Evolutionary conservation across 2,888 invertebrate genomes (phyloP), one percentile per base, ranked within the genome.

Genomic region (Drosophila borealis): DNA sequence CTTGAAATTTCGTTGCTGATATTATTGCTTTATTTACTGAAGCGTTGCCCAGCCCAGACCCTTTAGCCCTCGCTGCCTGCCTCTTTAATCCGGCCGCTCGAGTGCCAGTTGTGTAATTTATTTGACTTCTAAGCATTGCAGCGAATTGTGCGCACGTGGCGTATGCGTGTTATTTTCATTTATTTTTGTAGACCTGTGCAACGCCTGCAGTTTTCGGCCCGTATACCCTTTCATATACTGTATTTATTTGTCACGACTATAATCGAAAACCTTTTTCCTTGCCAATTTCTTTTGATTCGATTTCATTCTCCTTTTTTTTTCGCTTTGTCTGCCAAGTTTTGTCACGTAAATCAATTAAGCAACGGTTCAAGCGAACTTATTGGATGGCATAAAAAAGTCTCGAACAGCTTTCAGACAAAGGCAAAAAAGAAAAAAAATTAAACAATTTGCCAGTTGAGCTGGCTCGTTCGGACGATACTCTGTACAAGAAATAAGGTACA

Each of bases 281-380:
- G n/a, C 44, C n/a, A 21, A 14, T 46, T 54, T 45, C 33, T 45
- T 41, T 36, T 34, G 48, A 29, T 29, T 21, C 42, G 21, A 14
- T 49, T 37, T 51, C 46, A 41, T 14, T 36, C 62, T 54, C 37
- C 37, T 1, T 9, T 19, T 49, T 41, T 42, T 25, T n/a, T 36
- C 34, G 41, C 42, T 39, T 65, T 65, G 82, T 88, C 82, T 88
- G 72, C 60, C 74, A 83, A 83, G 51, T 88, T 83, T 88, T 72
- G 70, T 68, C 83, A 82, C 88, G 78, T 88, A 80, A 83, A 85
- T 88, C 82, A 85, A 85, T 83, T 88, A 78, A 36, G 45, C 29
- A 63, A 78, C 54, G 79, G 57, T 66, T 66, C 60, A 51, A 55
- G 55, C 56, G 6, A 85, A 75, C 73, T 69, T 57, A 74, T 54